Conservation (phyloP, 2,113 vertebrate species). For the Arvicanthis niloticus region DNA sequence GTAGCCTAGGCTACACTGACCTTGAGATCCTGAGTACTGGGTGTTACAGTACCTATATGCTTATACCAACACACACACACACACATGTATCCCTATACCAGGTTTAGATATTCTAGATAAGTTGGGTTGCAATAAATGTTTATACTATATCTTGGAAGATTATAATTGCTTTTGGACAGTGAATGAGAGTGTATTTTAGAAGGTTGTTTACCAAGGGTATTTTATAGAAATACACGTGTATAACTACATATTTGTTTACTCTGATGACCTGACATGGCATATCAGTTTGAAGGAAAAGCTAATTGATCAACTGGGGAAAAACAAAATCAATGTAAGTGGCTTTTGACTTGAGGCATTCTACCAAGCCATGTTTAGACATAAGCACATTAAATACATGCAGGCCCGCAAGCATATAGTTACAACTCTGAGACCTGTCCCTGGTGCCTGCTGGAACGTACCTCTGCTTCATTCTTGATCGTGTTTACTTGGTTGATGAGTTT, state of each 20-base stretch:
- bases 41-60: neutral
- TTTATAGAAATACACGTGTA: constrained; percentile 23
- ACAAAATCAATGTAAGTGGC: neutral
- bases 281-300: constrained; percentile 43
- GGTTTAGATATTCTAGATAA: neutral
- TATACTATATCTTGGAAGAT: constrained; percentile 24
- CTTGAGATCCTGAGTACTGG: neutral
- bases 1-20: neutral
- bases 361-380: neutral
- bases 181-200: constrained; percentile 13
- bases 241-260: neutral
- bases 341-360: neutral
- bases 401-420: neutral
- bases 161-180: neutral
- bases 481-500: constrained; percentile 98
- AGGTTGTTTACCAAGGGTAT: constrained; percentile 34
- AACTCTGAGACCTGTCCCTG: neutral
- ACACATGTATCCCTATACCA: neutral
- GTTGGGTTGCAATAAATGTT: neutral
- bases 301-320: constrained; percentile 55
- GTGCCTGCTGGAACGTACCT: constrained; percentile 89
- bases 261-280: neutral
- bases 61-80: neutral
- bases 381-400: neutral
- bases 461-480: constrained; percentile 95